A percentile compares a stretch with the other conserved stretches of the same genome.
Evolutionary conservation across 2,113 vertebrate species (phyloP).

Genomic region (Hiodon alosoides): DNA sequence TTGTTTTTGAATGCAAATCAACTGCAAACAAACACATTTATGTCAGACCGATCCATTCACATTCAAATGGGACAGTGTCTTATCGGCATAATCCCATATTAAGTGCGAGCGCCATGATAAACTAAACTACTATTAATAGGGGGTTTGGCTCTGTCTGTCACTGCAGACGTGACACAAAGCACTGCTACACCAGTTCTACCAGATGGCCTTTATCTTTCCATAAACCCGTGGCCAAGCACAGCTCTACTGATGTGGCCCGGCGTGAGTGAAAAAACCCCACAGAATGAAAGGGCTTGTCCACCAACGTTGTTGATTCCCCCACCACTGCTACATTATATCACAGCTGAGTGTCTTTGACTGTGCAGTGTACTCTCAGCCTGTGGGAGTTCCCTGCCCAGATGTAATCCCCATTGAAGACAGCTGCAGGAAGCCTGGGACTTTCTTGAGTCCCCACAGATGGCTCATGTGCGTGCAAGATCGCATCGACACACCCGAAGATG

Average conservation of each 20-base stretch:
- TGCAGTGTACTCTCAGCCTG: too few relatives aligned
- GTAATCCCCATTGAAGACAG: not conserved
- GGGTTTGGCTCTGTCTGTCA: not conserved
- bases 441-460: not conserved
- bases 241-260: not conserved
- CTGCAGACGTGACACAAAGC: constrained; percentile 47
- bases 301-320: too few relatives aligned
- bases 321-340: too few relatives aligned
- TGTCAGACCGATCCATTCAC: not conserved
- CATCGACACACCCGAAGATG: not conserved
- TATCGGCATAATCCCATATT: not conserved
- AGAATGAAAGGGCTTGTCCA: not conserved
- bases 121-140: constrained; percentile 44
- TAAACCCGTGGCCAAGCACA: not conserved
- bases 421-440: not conserved
- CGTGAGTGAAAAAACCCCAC: not conserved
- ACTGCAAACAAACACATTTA: too few relatives aligned
- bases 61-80: not conserved
- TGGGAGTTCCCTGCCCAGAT: too few relatives aligned
- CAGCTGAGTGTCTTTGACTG: too few relatives aligned
- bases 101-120: constrained; percentile 29
- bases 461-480: constrained; percentile 1
- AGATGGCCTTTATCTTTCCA: not conserved
- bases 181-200: constrained; percentile 18
- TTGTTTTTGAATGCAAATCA: too few relatives aligned